phyloP scores from a whole-genome alignment of 2,113 vertebrate genomes.

The Podarcis raffonei region DNA sequence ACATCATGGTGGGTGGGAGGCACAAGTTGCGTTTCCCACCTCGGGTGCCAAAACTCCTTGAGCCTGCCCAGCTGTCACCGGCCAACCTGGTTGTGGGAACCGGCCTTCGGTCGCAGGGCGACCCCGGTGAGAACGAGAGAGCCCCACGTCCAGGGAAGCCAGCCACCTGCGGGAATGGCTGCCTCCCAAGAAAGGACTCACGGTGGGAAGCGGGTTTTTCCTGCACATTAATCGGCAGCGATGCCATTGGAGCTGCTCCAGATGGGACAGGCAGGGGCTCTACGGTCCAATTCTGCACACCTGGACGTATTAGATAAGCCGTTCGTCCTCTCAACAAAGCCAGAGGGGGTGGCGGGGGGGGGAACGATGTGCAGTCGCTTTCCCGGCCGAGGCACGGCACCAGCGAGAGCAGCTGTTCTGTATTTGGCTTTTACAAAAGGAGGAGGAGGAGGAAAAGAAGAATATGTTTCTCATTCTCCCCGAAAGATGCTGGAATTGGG shows the following conservation, averaged over 20 bases:
- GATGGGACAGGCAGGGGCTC: neutral
- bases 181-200: neutral
- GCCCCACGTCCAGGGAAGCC: neutral
- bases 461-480: neutral
- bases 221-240: rapidly evolving
- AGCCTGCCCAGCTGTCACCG: neutral
- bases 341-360: too few relatives aligned
- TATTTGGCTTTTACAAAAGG: constrained; percentile 15
- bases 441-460: neutral
- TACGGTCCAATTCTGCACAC: constrained; percentile 14
- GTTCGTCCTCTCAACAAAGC: too few relatives aligned
- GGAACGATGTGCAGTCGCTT: rapidly evolving
- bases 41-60: neutral
- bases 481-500: neutral
- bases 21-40: neutral
- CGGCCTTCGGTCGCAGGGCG: neutral
- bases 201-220: neutral
- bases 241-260: rapidly evolving
- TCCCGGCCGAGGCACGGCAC: neutral
- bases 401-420: constrained; percentile 58
- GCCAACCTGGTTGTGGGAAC: neutral
- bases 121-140: neutral
- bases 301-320: constrained; percentile 48
- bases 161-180: constrained; percentile 1
- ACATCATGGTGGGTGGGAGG: neutral